Conservation (phyloP, 2,888 invertebrate species). For the Artemia sinica region DNA sequence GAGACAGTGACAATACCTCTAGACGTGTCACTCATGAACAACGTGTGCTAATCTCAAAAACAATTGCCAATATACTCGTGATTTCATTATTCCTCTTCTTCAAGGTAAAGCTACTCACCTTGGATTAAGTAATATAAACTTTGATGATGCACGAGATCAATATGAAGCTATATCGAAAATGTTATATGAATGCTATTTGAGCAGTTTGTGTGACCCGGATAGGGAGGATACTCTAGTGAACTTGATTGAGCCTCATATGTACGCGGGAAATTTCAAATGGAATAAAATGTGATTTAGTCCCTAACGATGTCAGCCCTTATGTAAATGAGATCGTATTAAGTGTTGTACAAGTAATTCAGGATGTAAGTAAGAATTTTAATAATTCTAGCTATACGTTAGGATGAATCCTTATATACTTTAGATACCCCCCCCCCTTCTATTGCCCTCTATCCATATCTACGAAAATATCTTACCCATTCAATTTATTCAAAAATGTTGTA, state of each 20-base stretch:
- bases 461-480: no score
- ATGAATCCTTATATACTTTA: no score
- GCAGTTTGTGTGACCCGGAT: conserved; percentile 37
- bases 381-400: no score
- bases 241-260: conserved; percentile 92
- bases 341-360: conserved; percentile 33
- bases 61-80: background rate
- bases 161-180: background rate
- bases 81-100: background rate
- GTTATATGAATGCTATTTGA: conserved; percentile 3
- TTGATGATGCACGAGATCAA: background rate
- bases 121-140: background rate
- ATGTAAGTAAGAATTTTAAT: background rate
- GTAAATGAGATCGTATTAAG: conserved; percentile 43
- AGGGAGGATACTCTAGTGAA: conserved; percentile 86
- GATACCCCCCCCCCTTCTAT: no score
- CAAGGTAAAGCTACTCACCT: background rate
- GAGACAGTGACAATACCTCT: background rate
- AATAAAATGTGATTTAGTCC: conserved; percentile 48
- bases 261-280: conserved; percentile 72
- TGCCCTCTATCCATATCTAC: no score
- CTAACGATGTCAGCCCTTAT: conserved; percentile 64
- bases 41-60: background rate
- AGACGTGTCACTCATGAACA: background rate
- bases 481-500: no score